Evolutionary conservation across 2,113 vertebrate genomes (phyloP).

Genomic region (Delphinapterus leucas): DNA sequence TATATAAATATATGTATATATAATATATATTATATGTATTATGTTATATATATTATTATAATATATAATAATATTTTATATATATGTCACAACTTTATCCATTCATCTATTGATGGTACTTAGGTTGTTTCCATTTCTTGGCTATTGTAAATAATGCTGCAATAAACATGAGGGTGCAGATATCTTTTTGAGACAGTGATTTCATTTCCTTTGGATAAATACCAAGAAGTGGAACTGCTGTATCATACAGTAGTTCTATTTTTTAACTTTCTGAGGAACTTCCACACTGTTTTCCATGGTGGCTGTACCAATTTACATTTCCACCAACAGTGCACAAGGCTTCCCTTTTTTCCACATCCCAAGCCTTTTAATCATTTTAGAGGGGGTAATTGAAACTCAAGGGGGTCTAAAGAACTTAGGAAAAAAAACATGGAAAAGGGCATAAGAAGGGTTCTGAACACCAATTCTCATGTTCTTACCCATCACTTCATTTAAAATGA

Average conservation of each 20-base stretch:
- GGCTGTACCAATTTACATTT: background rate
- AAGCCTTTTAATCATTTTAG: background rate
- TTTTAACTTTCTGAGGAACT: background rate
- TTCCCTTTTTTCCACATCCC: background rate
- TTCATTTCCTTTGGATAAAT: background rate
- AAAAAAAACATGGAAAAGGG: background rate
- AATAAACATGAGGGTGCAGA: background rate
- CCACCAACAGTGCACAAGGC: background rate
- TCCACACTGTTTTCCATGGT: background rate
- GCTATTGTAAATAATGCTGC: background rate
- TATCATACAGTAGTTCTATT: too few relatives aligned
- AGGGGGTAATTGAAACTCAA: background rate
- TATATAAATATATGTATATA: background rate
- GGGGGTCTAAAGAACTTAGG: background rate
- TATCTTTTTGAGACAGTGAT: background rate
- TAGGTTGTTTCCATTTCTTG: background rate
- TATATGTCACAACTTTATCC: background rate
- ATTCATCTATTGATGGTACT: background rate
- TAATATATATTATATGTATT: background rate
- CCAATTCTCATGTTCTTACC: background rate
- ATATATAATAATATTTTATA: background rate
- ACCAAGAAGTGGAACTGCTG: background rate
- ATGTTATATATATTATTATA: background rate
- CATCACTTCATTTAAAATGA: background rate
- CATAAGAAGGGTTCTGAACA: background rate